A percentile compares a stretch with the other conserved stretches of the same genome.
phyloP scores from a whole-genome alignment of 1,140 invertebrate species.

The Dreissena rostriformis region DNA sequence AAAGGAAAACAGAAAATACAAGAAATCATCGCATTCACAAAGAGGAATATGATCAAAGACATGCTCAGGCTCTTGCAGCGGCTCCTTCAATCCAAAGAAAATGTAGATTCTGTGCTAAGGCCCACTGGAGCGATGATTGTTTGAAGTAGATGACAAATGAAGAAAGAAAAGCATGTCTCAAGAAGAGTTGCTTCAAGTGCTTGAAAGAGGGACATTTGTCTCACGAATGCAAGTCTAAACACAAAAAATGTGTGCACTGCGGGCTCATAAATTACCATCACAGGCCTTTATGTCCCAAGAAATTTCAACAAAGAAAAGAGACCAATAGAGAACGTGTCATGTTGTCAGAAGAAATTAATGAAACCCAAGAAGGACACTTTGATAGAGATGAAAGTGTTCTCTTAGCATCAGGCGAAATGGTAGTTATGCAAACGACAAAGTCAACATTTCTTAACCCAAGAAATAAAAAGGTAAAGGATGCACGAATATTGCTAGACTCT shows the following conservation, averaged over 20 bases:
- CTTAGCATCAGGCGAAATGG: no score
- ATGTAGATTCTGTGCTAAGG: background rate
- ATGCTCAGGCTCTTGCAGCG: background rate
- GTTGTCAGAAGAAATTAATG: no score
- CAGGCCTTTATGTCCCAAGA: background rate
- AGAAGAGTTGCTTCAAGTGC: background rate
- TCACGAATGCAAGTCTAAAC: background rate
- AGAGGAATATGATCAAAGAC: no score
- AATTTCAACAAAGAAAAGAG: no score
- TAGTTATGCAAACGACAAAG: no score
- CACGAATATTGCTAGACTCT: no score
- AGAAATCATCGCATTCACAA: background rate
- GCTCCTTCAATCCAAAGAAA: background rate
- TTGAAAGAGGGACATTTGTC: slow-evolving; percentile 1
- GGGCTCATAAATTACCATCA: background rate
- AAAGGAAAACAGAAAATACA: background rate
- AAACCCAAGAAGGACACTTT: no score
- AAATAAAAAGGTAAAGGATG: no score
- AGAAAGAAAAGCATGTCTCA: background rate
- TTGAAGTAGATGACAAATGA: background rate
- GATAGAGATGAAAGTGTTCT: no score
- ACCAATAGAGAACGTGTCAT: no score
- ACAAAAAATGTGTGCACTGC: background rate
- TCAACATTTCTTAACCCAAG: no score
- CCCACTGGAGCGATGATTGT: slow-evolving; percentile 17